A percentile compares a stretch with the other conserved stretches of the same genome.
Conservation (phyloP, 2,113 vertebrate genomes). For the Dasyprocta punctata region DNA sequence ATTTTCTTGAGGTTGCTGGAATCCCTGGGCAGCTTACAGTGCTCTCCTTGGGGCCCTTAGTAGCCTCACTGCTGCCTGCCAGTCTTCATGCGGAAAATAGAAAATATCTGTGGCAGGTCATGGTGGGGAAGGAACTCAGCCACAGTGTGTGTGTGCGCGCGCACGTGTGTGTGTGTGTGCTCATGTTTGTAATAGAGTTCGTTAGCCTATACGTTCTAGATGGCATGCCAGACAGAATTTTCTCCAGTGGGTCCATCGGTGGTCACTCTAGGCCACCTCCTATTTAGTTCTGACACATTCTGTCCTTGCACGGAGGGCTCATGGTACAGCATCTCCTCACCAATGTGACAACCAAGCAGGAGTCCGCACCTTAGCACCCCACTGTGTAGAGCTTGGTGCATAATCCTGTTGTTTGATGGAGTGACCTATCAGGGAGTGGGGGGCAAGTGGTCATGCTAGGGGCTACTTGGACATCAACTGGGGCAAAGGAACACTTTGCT, state of each 20-base stretch:
- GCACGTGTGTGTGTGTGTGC: too few relatives aligned
- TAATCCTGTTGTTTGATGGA: neutral
- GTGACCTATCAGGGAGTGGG: neutral
- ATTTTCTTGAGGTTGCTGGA: neutral
- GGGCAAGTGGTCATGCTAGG: neutral
- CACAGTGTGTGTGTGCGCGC: neutral
- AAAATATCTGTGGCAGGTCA: neutral
- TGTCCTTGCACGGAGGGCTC: neutral
- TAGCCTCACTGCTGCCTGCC: neutral
- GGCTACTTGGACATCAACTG: neutral
- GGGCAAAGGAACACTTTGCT: neutral
- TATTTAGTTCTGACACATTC: neutral
- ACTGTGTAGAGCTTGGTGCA: neutral
- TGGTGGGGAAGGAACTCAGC: neutral
- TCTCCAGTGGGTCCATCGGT: neutral
- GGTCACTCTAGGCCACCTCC: neutral
- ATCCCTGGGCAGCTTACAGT: neutral
- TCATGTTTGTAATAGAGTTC: neutral
- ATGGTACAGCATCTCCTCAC: neutral
- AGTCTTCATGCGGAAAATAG: conserved; percentile 52
- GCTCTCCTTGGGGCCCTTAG: neutral
- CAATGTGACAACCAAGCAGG: neutral
- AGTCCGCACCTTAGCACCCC: neutral
- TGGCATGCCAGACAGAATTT: neutral
- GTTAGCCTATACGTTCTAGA: neutral